Conservation (phyloP, 2,113 vertebrate genomes). For the Aptenodytes patagonicus region DNA sequence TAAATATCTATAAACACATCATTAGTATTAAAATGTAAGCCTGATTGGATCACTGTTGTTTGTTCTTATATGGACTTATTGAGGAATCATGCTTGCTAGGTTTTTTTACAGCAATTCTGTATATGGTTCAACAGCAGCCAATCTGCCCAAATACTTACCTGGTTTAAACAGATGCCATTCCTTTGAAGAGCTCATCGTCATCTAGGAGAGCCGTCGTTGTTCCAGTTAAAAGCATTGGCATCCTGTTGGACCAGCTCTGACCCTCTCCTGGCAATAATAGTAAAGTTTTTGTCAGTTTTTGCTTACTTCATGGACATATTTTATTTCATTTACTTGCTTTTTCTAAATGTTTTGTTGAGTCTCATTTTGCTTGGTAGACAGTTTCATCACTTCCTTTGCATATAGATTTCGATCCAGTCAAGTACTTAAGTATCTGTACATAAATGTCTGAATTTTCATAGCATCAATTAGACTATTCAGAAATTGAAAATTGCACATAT, state of each 20-base stretch:
- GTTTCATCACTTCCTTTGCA: neutral
- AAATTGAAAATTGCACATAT: neutral
- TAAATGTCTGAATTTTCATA: neutral
- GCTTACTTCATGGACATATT: neutral
- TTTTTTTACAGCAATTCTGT: neutral
- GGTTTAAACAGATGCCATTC: neutral
- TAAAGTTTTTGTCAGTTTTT: neutral
- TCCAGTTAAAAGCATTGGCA: neutral
- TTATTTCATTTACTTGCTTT: neutral
- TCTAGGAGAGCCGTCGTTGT: neutral
- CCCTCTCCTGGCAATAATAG: neutral
- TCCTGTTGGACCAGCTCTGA: neutral
- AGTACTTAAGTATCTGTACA: neutral
- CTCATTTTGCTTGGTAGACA: neutral
- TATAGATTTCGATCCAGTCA: neutral
- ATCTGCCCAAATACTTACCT: neutral
- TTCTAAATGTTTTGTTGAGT: neutral
- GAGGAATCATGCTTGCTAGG: neutral
- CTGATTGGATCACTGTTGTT: constrained; percentile 12
- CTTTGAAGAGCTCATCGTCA: neutral
- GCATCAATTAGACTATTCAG: neutral
- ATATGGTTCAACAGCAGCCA: neutral
- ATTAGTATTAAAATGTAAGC: constrained; percentile 35
- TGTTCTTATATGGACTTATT: neutral
- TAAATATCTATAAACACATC: constrained; percentile 58